Percentiles rank a stretch among this genome's conserved stretches.
These are phyloP conservation scores for Notodonta dromedarius DNA, from an alignment of 2,888 invertebrate species.

Conservation along the genomic window DNA sequence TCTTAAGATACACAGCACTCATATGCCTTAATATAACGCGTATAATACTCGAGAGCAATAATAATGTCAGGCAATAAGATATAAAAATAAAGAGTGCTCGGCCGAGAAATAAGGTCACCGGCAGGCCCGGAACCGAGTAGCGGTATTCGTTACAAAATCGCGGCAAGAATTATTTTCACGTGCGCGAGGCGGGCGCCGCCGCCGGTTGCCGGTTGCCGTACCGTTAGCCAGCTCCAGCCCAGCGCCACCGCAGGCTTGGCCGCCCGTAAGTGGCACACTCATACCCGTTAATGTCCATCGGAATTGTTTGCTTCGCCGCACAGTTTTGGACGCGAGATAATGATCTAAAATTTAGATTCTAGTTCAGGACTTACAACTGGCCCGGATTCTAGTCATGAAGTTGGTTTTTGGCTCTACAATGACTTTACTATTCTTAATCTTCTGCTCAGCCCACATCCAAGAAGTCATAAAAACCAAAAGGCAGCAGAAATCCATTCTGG, in stretches of 20 bases:
- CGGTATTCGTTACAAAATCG: constrained; percentile 83
- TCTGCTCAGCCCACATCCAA: too few relatives aligned
- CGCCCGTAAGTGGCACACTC: constrained; percentile 64
- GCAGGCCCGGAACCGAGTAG: constrained; percentile 80
- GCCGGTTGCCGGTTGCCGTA: constrained; percentile 55
- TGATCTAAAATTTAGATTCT: neutral
- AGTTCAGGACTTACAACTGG: neutral
- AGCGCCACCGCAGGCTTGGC: constrained; percentile 55
- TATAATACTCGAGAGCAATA: constrained; percentile 45
- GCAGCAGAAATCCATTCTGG: neutral
- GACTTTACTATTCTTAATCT: too few relatives aligned
- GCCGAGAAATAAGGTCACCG: constrained; percentile 79
- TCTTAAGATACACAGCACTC: constrained; percentile 10
- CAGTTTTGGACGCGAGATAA: constrained; percentile 7
- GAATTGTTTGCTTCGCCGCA: constrained; percentile 18
- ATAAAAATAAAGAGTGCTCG: constrained; percentile 77
- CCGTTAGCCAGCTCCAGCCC: constrained; percentile 70
- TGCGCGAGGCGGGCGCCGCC: constrained; percentile 65
- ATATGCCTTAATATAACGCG: constrained; percentile 45
- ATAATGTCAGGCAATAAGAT: constrained; percentile 69
- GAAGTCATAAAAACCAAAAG: too few relatives aligned
- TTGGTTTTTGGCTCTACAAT: too few relatives aligned
- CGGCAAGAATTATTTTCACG: constrained; percentile 84
- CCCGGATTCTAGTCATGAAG: too few relatives aligned
- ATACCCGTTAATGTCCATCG: constrained; percentile 34